These are phyloP conservation scores for Stegastes partitus DNA, from an alignment of 2,113 vertebrate species.

Conservation along the genomic window DNA sequence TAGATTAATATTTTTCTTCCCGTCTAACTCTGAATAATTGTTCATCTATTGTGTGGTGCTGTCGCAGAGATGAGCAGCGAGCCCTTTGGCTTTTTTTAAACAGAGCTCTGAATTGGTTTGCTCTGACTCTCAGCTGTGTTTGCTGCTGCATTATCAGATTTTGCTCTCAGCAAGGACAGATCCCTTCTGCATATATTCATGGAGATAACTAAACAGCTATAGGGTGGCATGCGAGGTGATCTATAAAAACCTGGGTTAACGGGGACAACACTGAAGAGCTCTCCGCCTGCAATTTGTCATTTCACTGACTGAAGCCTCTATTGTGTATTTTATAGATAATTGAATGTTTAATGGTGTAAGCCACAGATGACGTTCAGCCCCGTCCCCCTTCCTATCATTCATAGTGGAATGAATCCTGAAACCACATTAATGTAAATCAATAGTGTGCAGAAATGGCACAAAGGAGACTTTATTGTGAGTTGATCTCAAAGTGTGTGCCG, in stretches of 20 bases:
- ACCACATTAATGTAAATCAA: slow-evolving; percentile 59
- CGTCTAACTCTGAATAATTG: slow-evolving; percentile 73
- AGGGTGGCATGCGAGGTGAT: slow-evolving; percentile 66
- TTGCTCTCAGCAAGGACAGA: slow-evolving; percentile 81
- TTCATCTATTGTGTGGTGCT: slow-evolving; percentile 69
- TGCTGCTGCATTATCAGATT: slow-evolving; percentile 83
- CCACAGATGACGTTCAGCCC: slow-evolving; percentile 45
- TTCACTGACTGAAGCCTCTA: slow-evolving; percentile 51
- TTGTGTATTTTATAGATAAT: slow-evolving; percentile 78
- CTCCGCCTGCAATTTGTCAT: slow-evolving; percentile 59
- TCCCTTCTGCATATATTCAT: slow-evolving; percentile 81
- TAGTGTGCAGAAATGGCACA: slow-evolving; percentile 31
- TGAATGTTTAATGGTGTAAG: slow-evolving; percentile 69
- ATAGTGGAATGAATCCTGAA: slow-evolving; percentile 20
- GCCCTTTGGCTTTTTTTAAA: slow-evolving; percentile 73
- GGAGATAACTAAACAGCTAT: slow-evolving; percentile 74
- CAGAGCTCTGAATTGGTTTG: slow-evolving; percentile 74
- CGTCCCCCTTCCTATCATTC: not conserved
- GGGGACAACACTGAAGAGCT: slow-evolving; percentile 49
- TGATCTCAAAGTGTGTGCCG: slow-evolving; percentile 23
- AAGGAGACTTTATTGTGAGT: slow-evolving; percentile 30
- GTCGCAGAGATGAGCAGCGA: slow-evolving; percentile 68
- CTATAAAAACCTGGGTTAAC: slow-evolving; percentile 73
- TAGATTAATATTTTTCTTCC: slow-evolving; percentile 75
- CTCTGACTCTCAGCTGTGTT: slow-evolving; percentile 79